Base-by-base conservation (phyloP, 2,113 vertebrate genomes). In the Pseudorectes ferrugineus region DNA sequence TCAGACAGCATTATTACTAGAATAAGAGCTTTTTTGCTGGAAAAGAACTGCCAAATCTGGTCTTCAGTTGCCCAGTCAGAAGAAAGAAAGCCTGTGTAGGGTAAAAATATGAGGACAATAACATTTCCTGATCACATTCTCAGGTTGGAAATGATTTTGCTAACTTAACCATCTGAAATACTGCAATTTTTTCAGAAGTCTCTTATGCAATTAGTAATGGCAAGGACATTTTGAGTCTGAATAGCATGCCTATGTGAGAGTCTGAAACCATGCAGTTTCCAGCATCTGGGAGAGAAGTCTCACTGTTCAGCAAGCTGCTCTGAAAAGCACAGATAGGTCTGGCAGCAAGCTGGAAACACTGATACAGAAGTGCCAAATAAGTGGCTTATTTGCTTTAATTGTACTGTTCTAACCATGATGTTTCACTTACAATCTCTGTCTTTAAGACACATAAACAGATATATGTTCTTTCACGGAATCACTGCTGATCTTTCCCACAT, bases 211-310 rank as follows among this genome's bases (percentile, higher is more conserved):
- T 73, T 87, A 76, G 19, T 8, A 75, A 81, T 49, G 26, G 31
- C 36, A 84, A 86, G 80, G 78, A 57, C 35, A 78, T 73, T 92
- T 89, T 85, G 46, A 90, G 45, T 62, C 45, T 85, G 70, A 88
- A 78, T 85, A 78, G 49, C 24, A 33, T 54, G 76, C 14, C 42
- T 79, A 6, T 54, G 54, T 91, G 49, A 89, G 31, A 81, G n/a
- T 23, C 46, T 86, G 91, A 94, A 88, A 65, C 77, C 59, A 59
- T 63, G 92, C 43, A 75, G 73, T 78, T 81, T 70, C 68, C 52
- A 94, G 89, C 86, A 91, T 78, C 86, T 93, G 79, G 65, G 35
- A 33, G 22, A 59, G 52, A 94, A 77, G n/a, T 63, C 91, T 95
- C 3, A 1, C 94, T 87, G 79, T 85, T 89, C 70, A 81, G 49